These are phyloP conservation scores for Punctoribates punctum DNA, from an alignment of 2,888 invertebrate genomes.

Conservation along the genomic window DNA sequence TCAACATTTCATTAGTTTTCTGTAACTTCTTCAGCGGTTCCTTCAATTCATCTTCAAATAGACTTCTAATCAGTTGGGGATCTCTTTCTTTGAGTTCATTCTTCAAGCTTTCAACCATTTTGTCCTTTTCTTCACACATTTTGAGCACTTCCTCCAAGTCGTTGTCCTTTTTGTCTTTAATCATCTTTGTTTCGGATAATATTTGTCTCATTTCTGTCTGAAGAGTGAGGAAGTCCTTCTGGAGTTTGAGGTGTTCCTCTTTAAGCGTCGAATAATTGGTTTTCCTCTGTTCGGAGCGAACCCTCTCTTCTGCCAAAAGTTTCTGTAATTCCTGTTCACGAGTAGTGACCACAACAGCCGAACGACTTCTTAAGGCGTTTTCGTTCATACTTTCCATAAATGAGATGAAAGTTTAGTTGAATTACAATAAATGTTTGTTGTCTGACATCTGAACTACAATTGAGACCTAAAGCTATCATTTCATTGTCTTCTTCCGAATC, in stretches of 20 bases:
- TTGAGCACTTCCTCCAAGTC: slow-evolving; percentile 35
- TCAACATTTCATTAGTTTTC: slow-evolving; percentile 36
- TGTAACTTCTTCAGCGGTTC: slow-evolving; percentile 40
- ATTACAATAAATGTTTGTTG: neutral
- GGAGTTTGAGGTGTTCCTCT: slow-evolving; percentile 43
- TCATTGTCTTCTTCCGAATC: neutral
- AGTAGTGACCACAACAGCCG: slow-evolving; percentile 12
- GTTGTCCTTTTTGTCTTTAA: slow-evolving; percentile 41
- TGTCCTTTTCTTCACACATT: slow-evolving; percentile 31
- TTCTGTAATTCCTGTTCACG: slow-evolving; percentile 41
- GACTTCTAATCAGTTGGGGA: slow-evolving; percentile 31
- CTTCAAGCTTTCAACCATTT: slow-evolving; percentile 20
- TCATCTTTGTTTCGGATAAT: slow-evolving; percentile 39
- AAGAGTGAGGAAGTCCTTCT: slow-evolving; percentile 38
- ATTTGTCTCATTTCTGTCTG: slow-evolving; percentile 41
- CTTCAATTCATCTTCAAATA: slow-evolving; percentile 24
- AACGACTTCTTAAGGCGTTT: neutral
- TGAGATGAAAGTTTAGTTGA: neutral
- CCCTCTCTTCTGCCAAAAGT: slow-evolving; percentile 40
- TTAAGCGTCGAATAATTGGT: slow-evolving; percentile 40
- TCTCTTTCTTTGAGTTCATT: slow-evolving; percentile 35
- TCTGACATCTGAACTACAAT: neutral
- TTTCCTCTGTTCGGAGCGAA: slow-evolving; percentile 42
- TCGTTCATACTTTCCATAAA: neutral
- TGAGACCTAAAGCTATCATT: neutral